phyloP scores from a whole-genome alignment of 2,113 vertebrate genomes.

The Oceanodroma tethys region DNA sequence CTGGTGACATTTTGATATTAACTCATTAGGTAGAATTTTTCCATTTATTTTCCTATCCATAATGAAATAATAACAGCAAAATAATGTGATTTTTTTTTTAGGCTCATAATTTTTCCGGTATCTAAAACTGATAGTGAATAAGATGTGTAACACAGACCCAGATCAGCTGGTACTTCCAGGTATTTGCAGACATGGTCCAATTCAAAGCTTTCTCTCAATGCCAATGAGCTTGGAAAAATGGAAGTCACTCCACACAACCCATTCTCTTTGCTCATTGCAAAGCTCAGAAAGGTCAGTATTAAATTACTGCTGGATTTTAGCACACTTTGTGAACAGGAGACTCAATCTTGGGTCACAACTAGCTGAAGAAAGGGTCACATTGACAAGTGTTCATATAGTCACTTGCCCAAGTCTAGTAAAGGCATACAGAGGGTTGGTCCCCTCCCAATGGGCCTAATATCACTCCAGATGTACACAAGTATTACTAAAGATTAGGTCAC shows the following conservation, averaged over 20 bases:
- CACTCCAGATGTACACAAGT: background rate
- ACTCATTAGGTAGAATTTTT: background rate
- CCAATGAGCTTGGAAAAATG: background rate
- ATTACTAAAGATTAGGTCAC: background rate
- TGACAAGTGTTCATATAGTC: rapidly evolving
- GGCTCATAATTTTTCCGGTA: background rate
- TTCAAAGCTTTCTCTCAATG: background rate
- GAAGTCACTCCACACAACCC: background rate
- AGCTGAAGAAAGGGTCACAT: background rate
- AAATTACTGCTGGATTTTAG: background rate
- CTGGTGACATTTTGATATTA: background rate
- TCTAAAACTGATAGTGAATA: background rate
- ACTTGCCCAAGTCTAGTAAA: background rate
- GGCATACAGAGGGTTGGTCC: background rate
- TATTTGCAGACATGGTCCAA: background rate
- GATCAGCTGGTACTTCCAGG: background rate
- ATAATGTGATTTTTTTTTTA: background rate
- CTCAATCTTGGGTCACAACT: background rate
- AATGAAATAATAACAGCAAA: background rate
- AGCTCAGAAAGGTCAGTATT: background rate
- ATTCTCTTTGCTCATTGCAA: background rate
- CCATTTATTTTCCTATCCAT: background rate
- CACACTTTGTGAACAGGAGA: background rate
- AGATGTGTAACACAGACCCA: background rate
- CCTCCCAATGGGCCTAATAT: background rate